Evolutionary conservation across 2,888 invertebrate genomes (phyloP).

Genomic region (Andrena dorsata): DNA sequence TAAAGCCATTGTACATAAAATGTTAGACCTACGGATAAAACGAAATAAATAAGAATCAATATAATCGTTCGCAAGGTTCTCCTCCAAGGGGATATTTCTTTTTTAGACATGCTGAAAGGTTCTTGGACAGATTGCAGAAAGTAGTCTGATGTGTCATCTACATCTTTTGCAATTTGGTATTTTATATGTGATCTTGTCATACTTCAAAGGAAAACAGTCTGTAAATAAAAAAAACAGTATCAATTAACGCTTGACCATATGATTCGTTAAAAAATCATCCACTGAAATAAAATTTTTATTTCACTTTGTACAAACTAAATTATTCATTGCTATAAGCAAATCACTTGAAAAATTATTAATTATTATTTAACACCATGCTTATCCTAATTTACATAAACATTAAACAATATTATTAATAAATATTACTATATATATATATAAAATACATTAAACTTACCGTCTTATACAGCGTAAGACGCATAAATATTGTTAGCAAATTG

Average conservation of each 20-base stretch:
- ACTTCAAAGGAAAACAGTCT: constrained; percentile 62
- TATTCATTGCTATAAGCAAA: not conserved
- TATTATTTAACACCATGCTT: not conserved
- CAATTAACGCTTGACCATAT: not conserved
- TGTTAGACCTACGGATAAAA: constrained; percentile 96
- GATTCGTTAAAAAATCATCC: not conserved
- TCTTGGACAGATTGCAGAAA: constrained; percentile 79
- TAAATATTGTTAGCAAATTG: constrained; percentile 39
- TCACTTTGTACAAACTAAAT: not conserved
- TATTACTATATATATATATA: not conserved
- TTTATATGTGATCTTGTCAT: constrained; percentile 83
- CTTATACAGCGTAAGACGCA: constrained; percentile 25
- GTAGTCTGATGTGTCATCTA: constrained; percentile 79
- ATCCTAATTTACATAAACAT: not conserved
- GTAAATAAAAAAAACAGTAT: constrained; percentile 42
- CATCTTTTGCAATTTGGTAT: constrained; percentile 82
- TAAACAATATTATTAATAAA: constrained; percentile 5
- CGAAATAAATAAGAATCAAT: constrained; percentile 93
- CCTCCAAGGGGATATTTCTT: constrained; percentile 74
- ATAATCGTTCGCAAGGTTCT: constrained; percentile 81
- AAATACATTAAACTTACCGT: constrained; percentile 48
- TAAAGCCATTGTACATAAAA: constrained; percentile 98
- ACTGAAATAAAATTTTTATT: not conserved
- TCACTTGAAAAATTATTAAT: not conserved
- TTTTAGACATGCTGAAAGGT: constrained; percentile 74